Conservation (phyloP, 2,888 invertebrate genomes). For the Latrodectus hesperus region DNA sequence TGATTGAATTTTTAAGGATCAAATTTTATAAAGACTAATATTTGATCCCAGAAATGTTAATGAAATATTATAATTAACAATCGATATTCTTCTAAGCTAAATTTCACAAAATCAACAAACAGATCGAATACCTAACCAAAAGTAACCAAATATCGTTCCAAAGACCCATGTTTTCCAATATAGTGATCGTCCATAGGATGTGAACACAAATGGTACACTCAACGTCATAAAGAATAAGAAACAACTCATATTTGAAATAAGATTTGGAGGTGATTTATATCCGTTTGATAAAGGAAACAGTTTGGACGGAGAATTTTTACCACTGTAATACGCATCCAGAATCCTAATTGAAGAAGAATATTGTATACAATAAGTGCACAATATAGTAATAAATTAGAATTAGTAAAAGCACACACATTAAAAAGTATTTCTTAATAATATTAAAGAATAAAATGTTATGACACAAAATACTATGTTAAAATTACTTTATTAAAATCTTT, state of each 20-base stretch:
- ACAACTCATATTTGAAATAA: slow-evolving; percentile 48
- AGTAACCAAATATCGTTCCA: slow-evolving; percentile 60
- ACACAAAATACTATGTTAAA: too few relatives aligned
- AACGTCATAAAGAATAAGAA: slow-evolving; percentile 58
- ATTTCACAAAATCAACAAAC: slow-evolving; percentile 52
- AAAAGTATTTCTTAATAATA: too few relatives aligned
- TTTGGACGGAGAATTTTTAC: slow-evolving; percentile 61
- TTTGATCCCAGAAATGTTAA: slow-evolving; percentile 54
- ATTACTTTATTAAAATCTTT: too few relatives aligned
- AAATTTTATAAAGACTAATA: slow-evolving; percentile 44
- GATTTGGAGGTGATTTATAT: slow-evolving; percentile 44
- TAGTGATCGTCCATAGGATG: slow-evolving; percentile 61
- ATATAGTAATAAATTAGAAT: too few relatives aligned
- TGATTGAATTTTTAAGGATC: slow-evolving; percentile 46
- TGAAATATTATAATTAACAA: slow-evolving; percentile 24
- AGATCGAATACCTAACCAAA: slow-evolving; percentile 63
- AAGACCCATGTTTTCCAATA: slow-evolving; percentile 67
- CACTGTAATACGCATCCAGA: slow-evolving; percentile 57
- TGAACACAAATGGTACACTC: slow-evolving; percentile 61
- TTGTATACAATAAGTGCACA: too few relatives aligned
- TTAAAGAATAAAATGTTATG: too few relatives aligned
- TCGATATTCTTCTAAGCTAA: slow-evolving; percentile 29
- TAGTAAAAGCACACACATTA: too few relatives aligned
- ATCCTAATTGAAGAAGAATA: slow-evolving; percentile 29
- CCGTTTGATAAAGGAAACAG: slow-evolving; percentile 34